Percentiles rank a stretch among this genome's conserved stretches.
Evolutionary conservation across 2,113 vertebrate species (phyloP).

Genomic region (Oreochromis spilurus): DNA sequence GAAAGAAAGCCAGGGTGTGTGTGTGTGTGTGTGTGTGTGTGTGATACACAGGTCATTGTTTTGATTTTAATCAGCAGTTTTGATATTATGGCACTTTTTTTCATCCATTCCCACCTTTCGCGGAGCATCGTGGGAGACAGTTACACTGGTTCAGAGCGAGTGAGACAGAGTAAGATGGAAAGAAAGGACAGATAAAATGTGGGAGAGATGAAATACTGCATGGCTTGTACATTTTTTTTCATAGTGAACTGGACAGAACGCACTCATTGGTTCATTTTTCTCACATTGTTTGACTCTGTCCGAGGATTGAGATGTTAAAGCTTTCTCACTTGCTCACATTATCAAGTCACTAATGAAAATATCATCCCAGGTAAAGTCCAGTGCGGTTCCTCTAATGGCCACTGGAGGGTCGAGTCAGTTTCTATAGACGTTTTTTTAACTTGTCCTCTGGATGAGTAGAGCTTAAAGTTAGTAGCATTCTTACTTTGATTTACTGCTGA

Average conservation of each 20-base stretch:
- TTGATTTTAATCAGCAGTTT: conserved; percentile 48
- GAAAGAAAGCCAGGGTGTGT: conserved; percentile 7
- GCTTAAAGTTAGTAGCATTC: background rate
- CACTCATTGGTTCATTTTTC: background rate
- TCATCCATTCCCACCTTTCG: background rate
- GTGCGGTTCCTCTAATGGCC: background rate
- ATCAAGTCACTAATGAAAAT: background rate
- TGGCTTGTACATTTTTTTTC: background rate
- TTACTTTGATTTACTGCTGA: background rate
- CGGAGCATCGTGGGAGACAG: background rate
- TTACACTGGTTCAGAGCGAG: background rate
- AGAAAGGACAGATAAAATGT: background rate
- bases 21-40: background rate
- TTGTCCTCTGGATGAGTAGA: background rate
- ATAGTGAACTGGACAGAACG: background rate
- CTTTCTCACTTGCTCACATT: background rate
- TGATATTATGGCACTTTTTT: conserved; percentile 11
- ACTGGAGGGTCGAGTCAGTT: background rate
- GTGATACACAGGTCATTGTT: conserved; percentile 17
- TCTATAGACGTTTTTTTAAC: background rate
- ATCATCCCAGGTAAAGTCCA: background rate
- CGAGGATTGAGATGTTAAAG: background rate
- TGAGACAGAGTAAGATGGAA: background rate
- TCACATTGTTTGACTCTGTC: background rate
- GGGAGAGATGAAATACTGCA: background rate